Evolutionary conservation across 2,888 invertebrate species (phyloP).

Genomic region (Euphydryas editha): DNA sequence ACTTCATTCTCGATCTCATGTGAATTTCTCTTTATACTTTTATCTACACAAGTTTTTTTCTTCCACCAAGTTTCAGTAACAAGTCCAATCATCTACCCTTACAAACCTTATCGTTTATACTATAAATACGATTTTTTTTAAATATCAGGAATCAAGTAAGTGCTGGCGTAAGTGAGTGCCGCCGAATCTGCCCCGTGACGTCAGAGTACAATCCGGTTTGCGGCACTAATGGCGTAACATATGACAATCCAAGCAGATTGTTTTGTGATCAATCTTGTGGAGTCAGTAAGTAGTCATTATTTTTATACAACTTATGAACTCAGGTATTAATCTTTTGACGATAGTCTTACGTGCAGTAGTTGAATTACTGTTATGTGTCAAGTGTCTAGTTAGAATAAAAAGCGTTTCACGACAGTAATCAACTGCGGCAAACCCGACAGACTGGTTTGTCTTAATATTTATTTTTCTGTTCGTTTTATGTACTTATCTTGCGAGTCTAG

Average conservation of each 20-base stretch:
- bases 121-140: not conserved
- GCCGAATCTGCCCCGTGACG: conserved; percentile 59
- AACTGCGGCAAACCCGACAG: not conserved
- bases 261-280: conserved; percentile 71
- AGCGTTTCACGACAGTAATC: not conserved
- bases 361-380: too few relatives aligned
- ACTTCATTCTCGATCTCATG: too few relatives aligned
- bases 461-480: not conserved
- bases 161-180: conserved; percentile 45
- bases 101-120: not conserved
- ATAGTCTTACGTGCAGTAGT: not conserved
- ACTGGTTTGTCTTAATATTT: not conserved
- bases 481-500: not conserved
- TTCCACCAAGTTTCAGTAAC: too few relatives aligned
- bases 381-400: not conserved
- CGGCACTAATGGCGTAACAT: conserved; percentile 66
- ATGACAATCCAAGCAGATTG: conserved; percentile 66
- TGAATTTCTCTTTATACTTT: too few relatives aligned
- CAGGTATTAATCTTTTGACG: not conserved
- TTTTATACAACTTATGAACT: not conserved
- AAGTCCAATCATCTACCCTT: not conserved
- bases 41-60: too few relatives aligned
- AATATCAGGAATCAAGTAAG: conserved; percentile 26
- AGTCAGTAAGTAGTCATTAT: conserved; percentile 57
- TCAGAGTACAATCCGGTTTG: conserved; percentile 75